Base-by-base conservation (phyloP, 2,113 vertebrate species). In the Pygoscelis adeliae region DNA sequence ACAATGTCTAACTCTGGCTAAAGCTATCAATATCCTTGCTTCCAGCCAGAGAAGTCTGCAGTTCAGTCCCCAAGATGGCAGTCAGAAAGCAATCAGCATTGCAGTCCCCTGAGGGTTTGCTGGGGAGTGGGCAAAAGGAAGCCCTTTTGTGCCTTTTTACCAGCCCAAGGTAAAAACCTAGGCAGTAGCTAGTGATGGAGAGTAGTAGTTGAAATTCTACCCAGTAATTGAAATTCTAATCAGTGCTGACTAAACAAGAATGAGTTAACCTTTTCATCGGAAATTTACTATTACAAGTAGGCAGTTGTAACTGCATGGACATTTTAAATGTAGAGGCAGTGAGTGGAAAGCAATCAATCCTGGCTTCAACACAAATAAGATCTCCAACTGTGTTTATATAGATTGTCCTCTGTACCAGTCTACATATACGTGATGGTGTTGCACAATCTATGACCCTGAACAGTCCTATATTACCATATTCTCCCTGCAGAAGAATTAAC, bases 351-450 rank as follows among this genome's bases (percentile, higher is more conserved):
- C 62, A 80, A 88, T 96, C 87, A 88, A 46, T 94, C 36, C 52
- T 73, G 73, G 40, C 84, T 94, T 61, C 87, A 84, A 26, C 27
- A 44, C 81, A 79, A 84, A 36, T 63, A 78, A 96, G 61, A 87
- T 91, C 73, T 91, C 95, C 93, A 90, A 5, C 93, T 85, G 90
- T 72, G 74, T 61, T 72, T 38, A 9, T 79, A 95, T 16, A 73
- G 87, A 93, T 70, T 58, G 71, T 83, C n/a, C 87, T 77, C 78
- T 77, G 53, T 61, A 70, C 20, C 7, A 30, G 36, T 52, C 69
- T 69, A 46, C 4, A 2, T 42, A 13, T n/a, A 83, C 0, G 18
- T 49, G 92, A 79, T 87, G 69, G 44, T 84, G 87, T 89, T 93
- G 53, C 82, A 89, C 78, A 83, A 56, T 56, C 73, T 34, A 10